Base-by-base conservation (phyloP, 2,888 invertebrate genomes). In the Catocala nupta region DNA sequence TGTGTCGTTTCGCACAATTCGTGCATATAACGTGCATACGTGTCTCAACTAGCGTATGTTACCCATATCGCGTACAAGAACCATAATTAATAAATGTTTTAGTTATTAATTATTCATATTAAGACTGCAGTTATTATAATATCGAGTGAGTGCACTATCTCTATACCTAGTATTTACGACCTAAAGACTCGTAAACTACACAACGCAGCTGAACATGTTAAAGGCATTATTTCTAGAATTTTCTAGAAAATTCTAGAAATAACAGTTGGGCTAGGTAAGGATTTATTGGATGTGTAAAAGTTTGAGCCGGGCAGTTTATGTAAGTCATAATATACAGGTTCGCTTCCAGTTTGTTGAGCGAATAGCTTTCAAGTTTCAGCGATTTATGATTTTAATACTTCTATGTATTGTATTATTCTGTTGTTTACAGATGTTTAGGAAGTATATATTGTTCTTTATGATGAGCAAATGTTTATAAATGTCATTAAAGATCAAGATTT, bases 211-310 rank as follows among this genome's bases (percentile, higher is more conserved):
- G 71, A 67, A 71, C 68, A 65, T 67, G 71, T 69, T 74, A 68
- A 74, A 75, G 73, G 72, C 68, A 78, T 81, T 83, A 84, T 78
- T 79, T 84, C 83, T 80, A 80, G 82, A 79, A 79, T 81, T 85
- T 83, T 83, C 82, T 68, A 76, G 76, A 79, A 79, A 82, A 79
- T 83, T 84, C 83, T 71, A 76, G 78, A 80, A 80, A 79, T 77
- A 79, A 74, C 77, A 62, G 68, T 63, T 71, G 65, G 70, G 55
- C 62, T 62, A 65, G 65, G 76, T 78, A 77, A 80, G 77, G 82
- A 90, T 90, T 91, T 91, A 91, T 89, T 81, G 81, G 75, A 73
- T 80, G 81, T 84, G 85, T 89, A 88, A 90, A 90, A 90, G 87
- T 89, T 87, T 80, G 82, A 82, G 84, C 83, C 77, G 74, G 78